Conservation (phyloP, 1,140 invertebrate genomes). For the Stegodyphus mimosarum region DNA sequence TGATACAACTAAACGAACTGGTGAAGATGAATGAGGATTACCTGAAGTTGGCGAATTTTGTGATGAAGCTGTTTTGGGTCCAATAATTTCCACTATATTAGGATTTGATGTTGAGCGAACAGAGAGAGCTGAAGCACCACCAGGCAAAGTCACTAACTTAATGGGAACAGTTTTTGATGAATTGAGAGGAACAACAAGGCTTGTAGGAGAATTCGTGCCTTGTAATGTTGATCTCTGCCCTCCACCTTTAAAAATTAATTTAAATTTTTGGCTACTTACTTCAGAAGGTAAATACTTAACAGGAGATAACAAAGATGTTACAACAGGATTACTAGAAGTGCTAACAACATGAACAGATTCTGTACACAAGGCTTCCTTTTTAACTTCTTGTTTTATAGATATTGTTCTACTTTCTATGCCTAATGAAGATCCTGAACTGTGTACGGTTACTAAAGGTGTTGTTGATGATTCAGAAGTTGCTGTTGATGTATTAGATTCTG, state of each 20-base stretch:
- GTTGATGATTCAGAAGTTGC: constrained; percentile 18
- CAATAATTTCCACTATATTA: constrained; percentile 59
- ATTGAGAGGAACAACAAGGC: constrained; percentile 56
- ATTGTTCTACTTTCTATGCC: constrained; percentile 21
- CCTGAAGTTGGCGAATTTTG: constrained; percentile 39
- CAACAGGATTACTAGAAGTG: constrained; percentile 40
- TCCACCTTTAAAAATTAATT: constrained; percentile 58
- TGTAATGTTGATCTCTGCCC: constrained; percentile 19
- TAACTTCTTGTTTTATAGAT: constrained; percentile 27
- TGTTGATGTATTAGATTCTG: constrained; percentile 12
- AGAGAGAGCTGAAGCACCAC: constrained; percentile 38
- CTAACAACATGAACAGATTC: constrained; percentile 45
- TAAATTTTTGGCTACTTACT: constrained; percentile 50
- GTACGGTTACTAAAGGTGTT: neutral
- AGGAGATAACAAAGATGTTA: constrained; percentile 50
- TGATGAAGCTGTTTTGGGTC: constrained; percentile 31
- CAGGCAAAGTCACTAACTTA: constrained; percentile 67
- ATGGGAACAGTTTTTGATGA: constrained; percentile 67
- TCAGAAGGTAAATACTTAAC: constrained; percentile 48
- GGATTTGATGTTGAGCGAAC: constrained; percentile 50
- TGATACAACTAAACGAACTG: constrained; percentile 61
- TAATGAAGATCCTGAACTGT: constrained; percentile 10
- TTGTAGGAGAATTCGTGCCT: constrained; percentile 44
- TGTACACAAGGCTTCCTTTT: constrained; percentile 32
- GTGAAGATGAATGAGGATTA: constrained; percentile 51